Evolutionary conservation across 2,113 vertebrate genomes (phyloP).

Genomic region (Gila orcuttii): DNA sequence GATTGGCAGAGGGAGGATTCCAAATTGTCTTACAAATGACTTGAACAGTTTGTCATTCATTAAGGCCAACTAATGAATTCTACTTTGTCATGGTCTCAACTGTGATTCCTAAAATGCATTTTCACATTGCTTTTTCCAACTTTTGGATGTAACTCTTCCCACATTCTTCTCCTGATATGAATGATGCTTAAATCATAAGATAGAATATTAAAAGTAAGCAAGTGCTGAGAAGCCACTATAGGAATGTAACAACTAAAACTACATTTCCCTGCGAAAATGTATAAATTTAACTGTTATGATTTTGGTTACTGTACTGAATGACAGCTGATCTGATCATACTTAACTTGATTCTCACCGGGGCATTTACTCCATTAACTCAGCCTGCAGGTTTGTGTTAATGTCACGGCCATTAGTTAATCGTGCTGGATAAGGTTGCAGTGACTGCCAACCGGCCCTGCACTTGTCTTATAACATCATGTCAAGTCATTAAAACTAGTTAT

Average conservation of each 20-base stretch:
- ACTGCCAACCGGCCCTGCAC: background rate
- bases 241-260: background rate
- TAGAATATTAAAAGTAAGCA: background rate
- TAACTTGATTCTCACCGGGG: background rate
- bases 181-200: background rate
- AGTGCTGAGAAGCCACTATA: background rate
- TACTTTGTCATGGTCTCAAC: background rate
- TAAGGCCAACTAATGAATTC: slow-evolving; percentile 6
- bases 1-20: background rate
- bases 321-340: background rate
- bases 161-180: background rate
- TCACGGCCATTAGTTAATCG: background rate
- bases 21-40: slow-evolving; percentile 5
- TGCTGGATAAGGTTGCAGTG: background rate
- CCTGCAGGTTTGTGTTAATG: slow-evolving; percentile 2
- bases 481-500: background rate
- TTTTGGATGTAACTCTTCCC: background rate
- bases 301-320: background rate
- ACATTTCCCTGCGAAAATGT: too few species aligned
- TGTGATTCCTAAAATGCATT: background rate
- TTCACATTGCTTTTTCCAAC: background rate
- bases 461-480: background rate
- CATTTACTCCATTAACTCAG: background rate
- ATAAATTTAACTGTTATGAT: background rate
- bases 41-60: background rate